phyloP scores from a whole-genome alignment of 2,888 invertebrate genomes.

The Altica lythri region DNA sequence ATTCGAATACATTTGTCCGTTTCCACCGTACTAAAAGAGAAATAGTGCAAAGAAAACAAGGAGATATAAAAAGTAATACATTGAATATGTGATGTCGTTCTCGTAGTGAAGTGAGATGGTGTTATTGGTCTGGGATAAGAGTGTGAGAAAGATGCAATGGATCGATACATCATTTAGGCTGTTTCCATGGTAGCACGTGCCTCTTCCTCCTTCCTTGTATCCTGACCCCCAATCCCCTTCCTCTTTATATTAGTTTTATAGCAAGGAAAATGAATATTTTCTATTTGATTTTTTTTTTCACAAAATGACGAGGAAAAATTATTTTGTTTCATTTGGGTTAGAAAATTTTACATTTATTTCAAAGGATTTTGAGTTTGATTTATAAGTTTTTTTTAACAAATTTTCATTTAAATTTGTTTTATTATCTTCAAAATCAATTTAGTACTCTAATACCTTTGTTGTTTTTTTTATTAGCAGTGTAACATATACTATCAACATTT shows the following conservation, averaged over 20 bases:
- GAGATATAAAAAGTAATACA: constrained; percentile 56
- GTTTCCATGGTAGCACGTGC: constrained; percentile 61
- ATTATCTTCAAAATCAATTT: too few relatives aligned
- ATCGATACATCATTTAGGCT: constrained; percentile 62
- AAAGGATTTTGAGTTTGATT: too few relatives aligned
- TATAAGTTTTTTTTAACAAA: too few relatives aligned
- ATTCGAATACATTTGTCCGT: neutral
- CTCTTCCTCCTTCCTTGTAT: constrained; percentile 52
- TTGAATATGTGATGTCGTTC: constrained; percentile 59
- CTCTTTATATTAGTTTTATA: constrained; percentile 55
- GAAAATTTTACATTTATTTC: too few relatives aligned
- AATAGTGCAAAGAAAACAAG: constrained; percentile 38
- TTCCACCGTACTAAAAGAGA: constrained; percentile 28
- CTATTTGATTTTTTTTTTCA: constrained; percentile 55
- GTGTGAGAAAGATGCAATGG: constrained; percentile 51
- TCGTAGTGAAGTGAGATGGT: constrained; percentile 42
- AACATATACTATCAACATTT: too few relatives aligned
- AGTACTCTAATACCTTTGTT: too few relatives aligned
- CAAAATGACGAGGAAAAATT: constrained; percentile 33
- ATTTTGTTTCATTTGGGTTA: too few relatives aligned
- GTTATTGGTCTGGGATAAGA: constrained; percentile 33
- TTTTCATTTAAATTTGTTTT: too few relatives aligned
- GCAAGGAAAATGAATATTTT: constrained; percentile 56
- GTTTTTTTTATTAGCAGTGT: too few relatives aligned
- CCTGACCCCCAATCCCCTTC: constrained; percentile 42